These are phyloP conservation scores for Peromyscus maniculatus DNA, from an alignment of 2,113 vertebrate species.

Conservation along the genomic window DNA sequence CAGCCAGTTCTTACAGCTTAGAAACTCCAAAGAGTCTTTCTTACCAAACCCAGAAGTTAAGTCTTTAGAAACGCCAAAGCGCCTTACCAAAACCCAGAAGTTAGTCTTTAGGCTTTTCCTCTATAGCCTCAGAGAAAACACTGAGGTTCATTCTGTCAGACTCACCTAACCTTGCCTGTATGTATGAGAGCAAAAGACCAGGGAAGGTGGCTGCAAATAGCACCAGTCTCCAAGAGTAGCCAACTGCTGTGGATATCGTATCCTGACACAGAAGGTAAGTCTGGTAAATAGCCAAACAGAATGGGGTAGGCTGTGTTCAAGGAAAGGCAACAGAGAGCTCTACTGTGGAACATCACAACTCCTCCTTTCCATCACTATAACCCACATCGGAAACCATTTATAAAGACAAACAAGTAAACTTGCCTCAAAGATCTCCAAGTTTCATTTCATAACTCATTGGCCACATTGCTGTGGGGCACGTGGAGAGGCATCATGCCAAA, in stretches of 20 bases:
- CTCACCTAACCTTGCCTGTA: background rate
- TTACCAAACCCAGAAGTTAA: background rate
- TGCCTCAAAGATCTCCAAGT: background rate
- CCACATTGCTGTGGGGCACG: background rate
- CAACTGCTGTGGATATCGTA: background rate
- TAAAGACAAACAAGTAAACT: background rate
- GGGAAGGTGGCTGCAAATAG: background rate
- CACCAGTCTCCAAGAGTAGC: background rate
- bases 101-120: background rate
- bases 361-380: background rate
- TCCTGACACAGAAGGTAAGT: background rate
- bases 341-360: background rate
- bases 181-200: background rate
- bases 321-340: background rate
- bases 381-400: background rate
- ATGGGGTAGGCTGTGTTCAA: background rate
- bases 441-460: background rate
- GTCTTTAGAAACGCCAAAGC: constrained; percentile 40
- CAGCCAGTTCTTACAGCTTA: background rate
- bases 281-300: background rate
- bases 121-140: background rate
- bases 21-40: constrained; percentile 42
- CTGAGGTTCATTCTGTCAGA: background rate
- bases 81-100: background rate
- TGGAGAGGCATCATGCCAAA: background rate